Base-by-base conservation (phyloP, 2,888 invertebrate genomes). In the Drosophila barbarae region DNA sequence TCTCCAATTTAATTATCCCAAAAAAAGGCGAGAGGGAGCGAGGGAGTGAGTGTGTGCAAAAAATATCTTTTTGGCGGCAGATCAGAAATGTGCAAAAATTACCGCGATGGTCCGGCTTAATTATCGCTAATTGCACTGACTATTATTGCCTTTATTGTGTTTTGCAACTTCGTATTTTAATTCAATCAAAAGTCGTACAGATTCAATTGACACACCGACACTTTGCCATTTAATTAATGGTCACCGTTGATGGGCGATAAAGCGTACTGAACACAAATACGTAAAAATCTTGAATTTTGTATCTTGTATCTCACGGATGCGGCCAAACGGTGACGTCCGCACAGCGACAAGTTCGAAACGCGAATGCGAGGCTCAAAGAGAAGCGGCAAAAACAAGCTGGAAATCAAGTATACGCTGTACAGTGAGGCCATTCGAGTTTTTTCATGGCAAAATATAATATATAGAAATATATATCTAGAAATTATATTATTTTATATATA, bases 321-420 rank as follows among this genome's bases (percentile, higher is more conserved):
- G 34, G 46, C 9, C 36, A 51, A 34, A 56, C 60, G 47, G 28
- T 26, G n/a, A 36, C 55, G 55, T 46, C 64, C 59, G 77, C 55
- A 72, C 83, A 77, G 44, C 67, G 59, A 69, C 56, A 80, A 51
- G 68, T 69, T 72, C 70, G 51, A 77, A 72, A 56, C 59, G 77
- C 71, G 77, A 78, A 67, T 78, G 76, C 32, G 28, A 64, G 39
- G 18, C n/a, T 10, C 53, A 39, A n/a, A 42, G 41, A 23, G 41
- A 26, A 42, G 41, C 41, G 23, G 13, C 23, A n/a, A 42, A n/a
- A 42, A 12, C 41, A 42, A 42, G 41, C 23, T 26, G 41, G 9
- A 42, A 13, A 42, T n/a, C 23, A 41, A 41, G 41, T 41, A 23
- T 41, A 42, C 23, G 41, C 2, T 8, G 41, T n/a, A 42, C 41